These are phyloP conservation scores for Pseudochirops cupreus DNA, from an alignment of 2,797 vertebrate species.

Conservation along the genomic window DNA sequence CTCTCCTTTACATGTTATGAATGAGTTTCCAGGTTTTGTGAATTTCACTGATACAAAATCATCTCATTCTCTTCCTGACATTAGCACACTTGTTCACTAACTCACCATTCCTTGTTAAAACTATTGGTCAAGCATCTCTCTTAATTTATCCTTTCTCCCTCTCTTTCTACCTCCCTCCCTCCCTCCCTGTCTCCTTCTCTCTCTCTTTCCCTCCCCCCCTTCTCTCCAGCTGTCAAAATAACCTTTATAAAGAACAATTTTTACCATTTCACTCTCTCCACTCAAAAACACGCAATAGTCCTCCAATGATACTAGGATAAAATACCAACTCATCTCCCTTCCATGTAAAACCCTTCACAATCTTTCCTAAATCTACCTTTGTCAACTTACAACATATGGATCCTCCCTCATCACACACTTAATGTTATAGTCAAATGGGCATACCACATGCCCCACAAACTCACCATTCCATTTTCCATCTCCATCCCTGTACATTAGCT, in stretches of 20 bases:
- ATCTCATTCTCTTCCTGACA: not conserved
- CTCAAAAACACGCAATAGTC: not conserved
- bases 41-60: not conserved
- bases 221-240: not conserved
- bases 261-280: not conserved
- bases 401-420: not conserved
- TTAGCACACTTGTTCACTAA: not conserved
- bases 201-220: too few species aligned
- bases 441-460: not conserved
- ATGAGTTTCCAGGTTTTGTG: not conserved
- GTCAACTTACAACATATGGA: not conserved
- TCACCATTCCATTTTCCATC: not conserved
- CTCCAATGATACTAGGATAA: not conserved
- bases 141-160: too few species aligned
- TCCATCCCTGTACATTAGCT: not conserved
- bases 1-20: not conserved
- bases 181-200: too few species aligned
- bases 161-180: too few species aligned
- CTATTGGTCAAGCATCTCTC: too few species aligned
- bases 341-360: not conserved
- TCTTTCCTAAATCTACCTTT: too few species aligned
- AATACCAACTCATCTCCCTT: not conserved
- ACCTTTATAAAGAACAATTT: not conserved
- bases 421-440: not conserved
- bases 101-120: too few species aligned